A percentile compares a stretch with the other conserved stretches of the same genome.
Evolutionary conservation across 2,113 vertebrate genomes (phyloP).

Genomic region (Odontesthes bonariensis): DNA sequence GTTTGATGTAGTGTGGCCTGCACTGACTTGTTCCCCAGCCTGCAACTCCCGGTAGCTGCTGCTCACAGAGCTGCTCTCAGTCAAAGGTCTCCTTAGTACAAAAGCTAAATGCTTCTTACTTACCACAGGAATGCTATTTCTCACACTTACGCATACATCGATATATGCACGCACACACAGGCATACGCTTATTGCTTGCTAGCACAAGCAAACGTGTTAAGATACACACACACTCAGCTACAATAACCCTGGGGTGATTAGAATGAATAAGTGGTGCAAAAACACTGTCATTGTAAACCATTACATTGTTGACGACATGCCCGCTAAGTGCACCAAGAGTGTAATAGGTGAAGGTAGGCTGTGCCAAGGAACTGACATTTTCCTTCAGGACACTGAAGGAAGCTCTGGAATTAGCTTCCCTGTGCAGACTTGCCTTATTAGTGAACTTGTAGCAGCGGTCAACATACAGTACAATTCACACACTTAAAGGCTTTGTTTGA

Average conservation of each 20-base stretch:
- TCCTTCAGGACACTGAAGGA: constrained; percentile 44
- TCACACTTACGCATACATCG: constrained; percentile 8
- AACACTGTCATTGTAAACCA: constrained; percentile 71
- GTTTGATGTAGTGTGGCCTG: constrained; percentile 65
- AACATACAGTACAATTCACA: constrained; percentile 17
- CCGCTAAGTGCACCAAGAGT: constrained; percentile 50
- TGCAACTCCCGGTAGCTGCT: constrained; percentile 62
- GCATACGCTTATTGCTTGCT: constrained; percentile 6
- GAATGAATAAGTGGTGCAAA: constrained; percentile 56
- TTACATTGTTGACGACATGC: constrained; percentile 62
- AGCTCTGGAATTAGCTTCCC: constrained; percentile 70
- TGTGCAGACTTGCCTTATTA: constrained; percentile 71
- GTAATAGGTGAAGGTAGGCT: constrained; percentile 58
- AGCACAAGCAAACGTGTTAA: constrained; percentile 4
- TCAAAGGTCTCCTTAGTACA: constrained; percentile 68
- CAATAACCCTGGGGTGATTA: constrained; percentile 47
- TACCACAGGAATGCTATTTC: constrained; percentile 64
- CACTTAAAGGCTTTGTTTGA: not conserved
- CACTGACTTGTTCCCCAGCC: constrained; percentile 73
- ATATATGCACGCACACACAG: constrained; percentile 10
- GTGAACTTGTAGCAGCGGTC: constrained; percentile 45
- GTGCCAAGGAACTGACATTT: constrained; percentile 69
- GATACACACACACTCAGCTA: constrained; percentile 14
- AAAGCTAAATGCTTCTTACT: constrained; percentile 62
- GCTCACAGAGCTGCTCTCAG: constrained; percentile 61